Evolutionary conservation across 2,113 vertebrate genomes (phyloP), one percentile per base, ranked within the genome.

Genomic region (Chloroceryle aenea): DNA sequence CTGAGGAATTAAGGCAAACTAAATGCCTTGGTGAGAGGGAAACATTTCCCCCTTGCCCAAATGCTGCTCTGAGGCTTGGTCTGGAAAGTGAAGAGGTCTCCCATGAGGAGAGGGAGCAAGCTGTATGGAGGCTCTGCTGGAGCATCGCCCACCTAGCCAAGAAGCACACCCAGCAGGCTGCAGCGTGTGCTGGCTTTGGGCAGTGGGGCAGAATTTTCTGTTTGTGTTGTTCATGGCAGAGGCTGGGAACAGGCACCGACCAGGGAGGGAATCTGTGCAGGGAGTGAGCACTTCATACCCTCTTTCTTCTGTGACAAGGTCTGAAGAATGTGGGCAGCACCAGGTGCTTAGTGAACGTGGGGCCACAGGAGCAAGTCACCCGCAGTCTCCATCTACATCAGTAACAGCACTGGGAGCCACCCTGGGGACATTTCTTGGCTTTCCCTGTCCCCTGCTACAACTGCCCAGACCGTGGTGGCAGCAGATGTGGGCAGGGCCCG

Each of bases 261-360:
- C 9, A 36, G 27, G n/a, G 26, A 53, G 36, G 10, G 42, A 48
- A 71, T 63, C 18, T 55, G 16, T 56, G 21, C 25, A 10, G 50
- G 55, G 26, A 38, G 10, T 8, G 45, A 74, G 69, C 14, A 2
- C 42, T 43, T 36, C 45, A 23, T 62, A 34, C 12, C 43, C 22
- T 0, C 0, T 89, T 89, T 64, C 34, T n/a, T 11, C 72, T 62
- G 55, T 47, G 66, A 3, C 59, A 1, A 0, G 1, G 7, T 47
- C 64, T 71, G 42, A 72, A 67, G 56, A 47, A 21, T 7, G 9
- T 52, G 67, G 29, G 40, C 58, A 64, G 5, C 2, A 2, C 23
- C 47, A 40, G 47, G 42, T 40, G 52, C 71, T 66, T 69, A 42
- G 18, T 58, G 64, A 52, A 38, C 0, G 2, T 26, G 38, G 36